Conservation (phyloP, 2,888 invertebrate genomes). For the Erebia epiphron region DNA sequence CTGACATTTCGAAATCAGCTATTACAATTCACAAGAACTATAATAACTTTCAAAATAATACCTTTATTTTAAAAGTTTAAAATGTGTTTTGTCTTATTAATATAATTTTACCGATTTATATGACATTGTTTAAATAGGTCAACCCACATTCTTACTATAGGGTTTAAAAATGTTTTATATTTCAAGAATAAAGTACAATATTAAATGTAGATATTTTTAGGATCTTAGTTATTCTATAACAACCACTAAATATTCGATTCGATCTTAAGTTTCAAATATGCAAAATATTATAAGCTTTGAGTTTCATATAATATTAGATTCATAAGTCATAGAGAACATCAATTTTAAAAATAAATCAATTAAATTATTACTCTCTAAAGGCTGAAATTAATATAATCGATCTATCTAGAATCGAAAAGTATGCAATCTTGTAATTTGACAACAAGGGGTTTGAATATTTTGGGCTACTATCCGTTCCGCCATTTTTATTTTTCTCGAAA, state of each 20-base stretch:
- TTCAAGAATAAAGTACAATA: not conserved
- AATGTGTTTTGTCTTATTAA: not conserved
- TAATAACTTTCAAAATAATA: not conserved
- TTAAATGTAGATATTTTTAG: not conserved
- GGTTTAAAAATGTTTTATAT: not conserved
- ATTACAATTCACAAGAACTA: not conserved
- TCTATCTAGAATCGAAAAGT: not conserved
- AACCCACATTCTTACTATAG: not conserved
- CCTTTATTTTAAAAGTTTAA: not conserved
- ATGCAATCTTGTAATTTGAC: too few species aligned
- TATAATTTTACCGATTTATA: not conserved
- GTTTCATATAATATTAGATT: not conserved
- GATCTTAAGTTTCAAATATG: conserved; percentile 2
- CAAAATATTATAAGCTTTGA: not conserved
- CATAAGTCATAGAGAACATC: not conserved
- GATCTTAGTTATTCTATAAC: not conserved
- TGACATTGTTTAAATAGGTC: not conserved
- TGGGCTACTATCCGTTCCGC: too few species aligned
- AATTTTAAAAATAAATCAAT: not conserved
- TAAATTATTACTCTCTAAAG: not conserved
- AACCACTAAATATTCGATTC: not conserved
- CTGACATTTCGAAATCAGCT: not conserved
- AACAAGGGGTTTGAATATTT: too few species aligned
- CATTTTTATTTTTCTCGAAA: too few species aligned
- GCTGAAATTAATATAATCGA: not conserved